Base-by-base conservation (phyloP, 37 sponge, comb jelly and placozoan genomes). In the Cliona cf. orientalis region DNA sequence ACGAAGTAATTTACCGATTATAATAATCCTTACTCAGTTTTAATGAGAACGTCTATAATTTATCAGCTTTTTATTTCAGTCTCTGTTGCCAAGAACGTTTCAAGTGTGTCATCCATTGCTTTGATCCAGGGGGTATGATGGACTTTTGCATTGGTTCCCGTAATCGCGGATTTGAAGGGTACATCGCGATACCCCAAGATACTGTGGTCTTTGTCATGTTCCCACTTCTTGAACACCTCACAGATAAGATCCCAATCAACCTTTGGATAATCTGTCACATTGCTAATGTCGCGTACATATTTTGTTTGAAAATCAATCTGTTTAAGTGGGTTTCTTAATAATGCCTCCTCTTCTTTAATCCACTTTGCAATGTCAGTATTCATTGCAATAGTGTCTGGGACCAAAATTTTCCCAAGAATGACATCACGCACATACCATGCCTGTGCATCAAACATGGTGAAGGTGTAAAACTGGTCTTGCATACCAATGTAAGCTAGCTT, bases 381-480 rank as follows among this genome's bases (percentile, higher is more conserved):
- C 60, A 74, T 72, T 33, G 67, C 71, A 58, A 32, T 74, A 1
- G 40, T 28, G 1, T 42, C 7, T 5, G 88, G 88, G 19, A 80
- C 36, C 12, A 2, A 5, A 22, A 79, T 68, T 41, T 37, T 42
- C 1, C 80, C 87, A 75, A 78, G 42, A 55, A 86, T 71, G 3
- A 72, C 74, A 36, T 79, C 72, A 4, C 80, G 80, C 2, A 53
- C 66, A 39, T 65, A 86, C 80, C 79, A 72, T 17, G 74, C 74
- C 46, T 86, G 87, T 12, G 61, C 33, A 33, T 75, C 72, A 29
- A 86, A 86, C 66, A 78, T 40, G 59, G 71, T 69, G 58, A 79
- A 79, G 22, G 87, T 79, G 67, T 72, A 86, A 31, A 42, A 79
- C 58, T 79, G 87, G 75, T 86, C 58, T 41, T 76, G 71, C 87